Conservation (phyloP, 2,113 vertebrate species). For the Camarhynchus parvulus region DNA sequence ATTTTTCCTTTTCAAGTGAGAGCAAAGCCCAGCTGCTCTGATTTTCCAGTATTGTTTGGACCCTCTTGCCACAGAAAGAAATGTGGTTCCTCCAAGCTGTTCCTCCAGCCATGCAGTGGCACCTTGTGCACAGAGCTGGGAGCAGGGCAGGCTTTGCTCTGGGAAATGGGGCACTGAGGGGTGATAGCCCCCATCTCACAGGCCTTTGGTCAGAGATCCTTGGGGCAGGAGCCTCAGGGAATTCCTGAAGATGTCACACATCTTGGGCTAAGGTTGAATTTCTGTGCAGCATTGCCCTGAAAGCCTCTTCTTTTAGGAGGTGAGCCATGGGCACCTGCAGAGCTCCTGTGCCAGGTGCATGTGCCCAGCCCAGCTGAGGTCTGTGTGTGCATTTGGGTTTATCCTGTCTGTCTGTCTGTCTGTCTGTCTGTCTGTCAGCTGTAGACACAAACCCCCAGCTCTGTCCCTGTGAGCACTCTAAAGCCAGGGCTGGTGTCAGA, state of each 20-base stretch:
- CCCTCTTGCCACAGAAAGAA: neutral
- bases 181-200: accelerated
- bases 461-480: neutral
- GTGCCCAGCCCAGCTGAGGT: neutral
- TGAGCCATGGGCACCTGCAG: neutral
- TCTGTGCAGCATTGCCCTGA: neutral
- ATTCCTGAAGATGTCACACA: neutral
- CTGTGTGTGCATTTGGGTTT: neutral
- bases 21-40: neutral
- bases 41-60: neutral
- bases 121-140: neutral
- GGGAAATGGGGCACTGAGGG: neutral
- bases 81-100: neutral
- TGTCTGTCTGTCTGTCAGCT: neutral
- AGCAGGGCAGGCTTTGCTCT: neutral
- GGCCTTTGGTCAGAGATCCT: neutral
- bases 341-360: neutral
- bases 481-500: neutral
- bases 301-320: neutral
- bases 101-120: neutral
- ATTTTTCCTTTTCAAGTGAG: neutral
- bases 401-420: neutral
- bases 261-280: neutral
- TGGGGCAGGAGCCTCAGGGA: neutral
- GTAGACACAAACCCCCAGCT: neutral